These are phyloP conservation scores for Struthio camelus DNA, from an alignment of 2,113 vertebrate species.

Conservation along the genomic window DNA sequence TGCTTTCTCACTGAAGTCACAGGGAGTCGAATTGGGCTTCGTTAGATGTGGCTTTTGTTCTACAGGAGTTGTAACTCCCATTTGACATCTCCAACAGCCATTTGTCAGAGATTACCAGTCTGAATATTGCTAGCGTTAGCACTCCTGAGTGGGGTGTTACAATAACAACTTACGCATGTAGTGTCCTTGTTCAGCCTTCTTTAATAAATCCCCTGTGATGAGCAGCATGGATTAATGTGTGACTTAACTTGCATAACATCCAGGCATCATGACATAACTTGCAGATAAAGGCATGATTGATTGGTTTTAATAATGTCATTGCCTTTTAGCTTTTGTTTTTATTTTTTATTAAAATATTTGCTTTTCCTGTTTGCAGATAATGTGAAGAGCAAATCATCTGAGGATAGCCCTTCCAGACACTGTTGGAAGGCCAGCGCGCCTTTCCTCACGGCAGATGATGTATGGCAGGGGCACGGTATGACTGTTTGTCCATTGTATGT, in stretches of 20 bases:
- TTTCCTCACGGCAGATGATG: slow-evolving; percentile 2
- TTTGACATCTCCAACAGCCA: neutral
- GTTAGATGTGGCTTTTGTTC: neutral
- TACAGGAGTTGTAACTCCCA: neutral
- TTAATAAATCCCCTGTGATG: slow-evolving; percentile 16
- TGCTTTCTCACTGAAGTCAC: neutral
- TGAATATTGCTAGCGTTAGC: neutral
- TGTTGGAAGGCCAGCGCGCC: neutral
- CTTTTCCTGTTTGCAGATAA: slow-evolving; percentile 36
- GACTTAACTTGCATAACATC: slow-evolving; percentile 27
- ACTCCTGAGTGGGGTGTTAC: neutral
- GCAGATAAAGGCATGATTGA: slow-evolving; percentile 24
- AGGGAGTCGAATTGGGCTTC: neutral
- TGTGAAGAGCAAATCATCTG: slow-evolving; percentile 30
- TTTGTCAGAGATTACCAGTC: neutral
- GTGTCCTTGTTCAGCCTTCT: neutral
- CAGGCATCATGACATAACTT: neutral
- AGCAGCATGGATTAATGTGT: slow-evolving; percentile 10
- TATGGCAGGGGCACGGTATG: slow-evolving; percentile 41
- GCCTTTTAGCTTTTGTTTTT: neutral
- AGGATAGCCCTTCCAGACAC: slow-evolving; percentile 48
- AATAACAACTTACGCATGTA: neutral
- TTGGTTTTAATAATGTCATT: slow-evolving; percentile 29
- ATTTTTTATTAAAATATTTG: neutral
- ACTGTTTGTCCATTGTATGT: neutral